Base-by-base conservation (phyloP, 2,113 vertebrate genomes). In the Notarius lentiginosus region DNA sequence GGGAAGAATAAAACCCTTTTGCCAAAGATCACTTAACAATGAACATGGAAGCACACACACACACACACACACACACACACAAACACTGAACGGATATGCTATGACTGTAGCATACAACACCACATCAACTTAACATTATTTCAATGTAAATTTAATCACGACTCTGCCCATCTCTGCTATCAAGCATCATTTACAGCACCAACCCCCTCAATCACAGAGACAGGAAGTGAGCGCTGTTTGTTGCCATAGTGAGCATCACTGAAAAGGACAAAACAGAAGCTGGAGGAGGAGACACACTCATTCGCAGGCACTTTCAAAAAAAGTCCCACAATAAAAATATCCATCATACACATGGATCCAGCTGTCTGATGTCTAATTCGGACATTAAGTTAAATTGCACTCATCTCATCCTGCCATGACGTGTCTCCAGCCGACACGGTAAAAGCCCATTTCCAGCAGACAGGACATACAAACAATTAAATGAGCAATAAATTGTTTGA, bases 211-310 rank as follows among this genome's bases (percentile, higher is more conserved):
- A 94, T 94, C 94, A 91, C 88, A 88, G 88, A 76, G 88, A 90
- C 89, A 90, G 88, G 90, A 95, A 85, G 91, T 88, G 86, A 90
- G 87, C 84, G 84, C 85, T 53, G 75, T 90, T 92, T 47, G 94
- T 95, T 96, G 93, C 94, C 93, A 95, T 95, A 93, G 94, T 89
- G 91, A 94, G 90, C 90, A 66, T 86, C 90, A 87, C 84, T 93
- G 91, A 93, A 94, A 88, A 88, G 90, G 87, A 93, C 65, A 88
- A 88, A 93, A 91, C 83, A 88, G 75, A 61, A 73, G 22, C 58
- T 83, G 91, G 91, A 89, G 89, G 87, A 70, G 91, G 87, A 87
- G 76, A 87, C 87, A 84, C 88, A 41, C n/a, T 75, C 24, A 77
- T 24, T 18, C 68, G 41, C 49, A 56, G 27, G 1, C 66, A 70